A percentile compares a stretch with the other conserved stretches of the same genome.
Evolutionary conservation across 2,888 invertebrate species (phyloP).

Genomic region (Caenorhabditis doughertyi): DNA sequence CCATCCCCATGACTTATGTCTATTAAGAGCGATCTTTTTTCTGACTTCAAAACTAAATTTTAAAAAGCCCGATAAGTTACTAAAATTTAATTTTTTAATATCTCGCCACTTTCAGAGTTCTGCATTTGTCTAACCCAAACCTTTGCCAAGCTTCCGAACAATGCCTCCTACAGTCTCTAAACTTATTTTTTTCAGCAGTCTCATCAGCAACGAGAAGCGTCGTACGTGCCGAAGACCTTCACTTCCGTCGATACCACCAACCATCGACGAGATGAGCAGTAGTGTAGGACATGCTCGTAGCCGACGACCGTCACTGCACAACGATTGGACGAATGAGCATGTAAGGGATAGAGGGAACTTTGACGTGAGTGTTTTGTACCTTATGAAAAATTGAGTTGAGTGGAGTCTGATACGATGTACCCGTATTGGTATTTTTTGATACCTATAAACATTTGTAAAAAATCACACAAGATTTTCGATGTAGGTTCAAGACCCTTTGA

Average conservation of each 20-base stretch:
- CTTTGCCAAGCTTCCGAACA: no score
- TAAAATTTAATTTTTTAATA: no score
- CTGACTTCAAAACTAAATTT: no score
- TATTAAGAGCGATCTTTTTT: no score
- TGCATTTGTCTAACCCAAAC: no score
- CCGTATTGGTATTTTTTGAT: not conserved
- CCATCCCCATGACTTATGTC: no score
- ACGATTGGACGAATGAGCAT: conserved; percentile 61
- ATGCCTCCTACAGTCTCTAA: not conserved
- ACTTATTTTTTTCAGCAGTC: conserved; percentile 33
- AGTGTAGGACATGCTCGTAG: conserved; percentile 68
- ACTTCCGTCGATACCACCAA: conserved; percentile 69
- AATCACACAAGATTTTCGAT: no score
- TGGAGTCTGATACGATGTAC: conserved; percentile 1
- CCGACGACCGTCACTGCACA: conserved; percentile 64
- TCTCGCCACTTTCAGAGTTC: no score
- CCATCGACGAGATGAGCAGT: conserved; percentile 68
- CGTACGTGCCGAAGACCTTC: conserved; percentile 65
- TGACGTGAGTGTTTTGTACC: conserved; percentile 44
- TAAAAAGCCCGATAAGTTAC: no score
- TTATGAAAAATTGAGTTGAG: not conserved
- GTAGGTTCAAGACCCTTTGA: no score
- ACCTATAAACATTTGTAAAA: not conserved
- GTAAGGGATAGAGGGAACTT: conserved; percentile 10
- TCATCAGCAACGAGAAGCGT: conserved; percentile 44